Conservation (phyloP, 2,888 invertebrate genomes). For the Heteromyza rotundicornis region DNA sequence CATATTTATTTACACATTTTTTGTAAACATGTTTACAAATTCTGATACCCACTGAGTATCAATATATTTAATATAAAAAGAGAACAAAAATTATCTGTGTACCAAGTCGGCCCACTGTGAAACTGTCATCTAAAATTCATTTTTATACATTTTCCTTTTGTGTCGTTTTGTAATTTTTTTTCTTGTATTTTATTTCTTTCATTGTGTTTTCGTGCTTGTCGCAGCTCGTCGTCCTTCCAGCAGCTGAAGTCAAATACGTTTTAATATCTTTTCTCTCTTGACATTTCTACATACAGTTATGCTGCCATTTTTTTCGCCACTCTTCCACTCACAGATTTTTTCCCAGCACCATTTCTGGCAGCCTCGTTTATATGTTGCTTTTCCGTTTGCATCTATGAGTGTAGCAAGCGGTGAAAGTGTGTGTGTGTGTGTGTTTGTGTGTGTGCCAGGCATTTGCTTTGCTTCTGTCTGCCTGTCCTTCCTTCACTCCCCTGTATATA, state of each 20-base stretch:
- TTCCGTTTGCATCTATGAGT: background rate
- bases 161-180: slow-evolving; percentile 17
- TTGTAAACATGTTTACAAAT: no score
- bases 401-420: slow-evolving; percentile 7
- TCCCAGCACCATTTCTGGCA: slow-evolving; percentile 31
- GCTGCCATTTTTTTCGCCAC: slow-evolving; percentile 44
- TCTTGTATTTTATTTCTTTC: background rate
- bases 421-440: slow-evolving; percentile 30
- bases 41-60: no score
- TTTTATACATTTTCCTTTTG: slow-evolving; percentile 50
- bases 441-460: slow-evolving; percentile 13
- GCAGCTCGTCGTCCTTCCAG: slow-evolving; percentile 16
- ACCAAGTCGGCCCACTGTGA: background rate
- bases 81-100: no score
- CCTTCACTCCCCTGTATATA: background rate
- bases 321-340: slow-evolving; percentile 2
- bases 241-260: slow-evolving; percentile 56
- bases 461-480: background rate
- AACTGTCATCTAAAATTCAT: slow-evolving; percentile 53
- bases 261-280: slow-evolving; percentile 58
- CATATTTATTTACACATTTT: no score
- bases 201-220: slow-evolving; percentile 37
- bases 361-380: slow-evolving; percentile 1
- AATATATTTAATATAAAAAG: no score
- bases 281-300: slow-evolving; percentile 58